Evolutionary conservation across 2,888 invertebrate species (phyloP), one percentile per base, ranked within the genome.

Genomic region (Meteorus cinctellus): DNA sequence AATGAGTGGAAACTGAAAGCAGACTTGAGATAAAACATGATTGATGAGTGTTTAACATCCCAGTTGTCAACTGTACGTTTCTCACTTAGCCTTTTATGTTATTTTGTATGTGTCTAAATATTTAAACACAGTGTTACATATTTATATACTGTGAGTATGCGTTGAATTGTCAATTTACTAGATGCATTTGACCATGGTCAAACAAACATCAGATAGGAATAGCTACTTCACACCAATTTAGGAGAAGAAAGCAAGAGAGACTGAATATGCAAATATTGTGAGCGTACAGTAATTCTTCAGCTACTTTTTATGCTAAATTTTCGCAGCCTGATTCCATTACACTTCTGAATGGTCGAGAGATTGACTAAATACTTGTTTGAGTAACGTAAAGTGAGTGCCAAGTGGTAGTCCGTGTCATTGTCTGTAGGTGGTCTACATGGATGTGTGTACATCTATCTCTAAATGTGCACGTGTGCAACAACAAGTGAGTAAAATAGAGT

Each of bases 311-410:
- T 55, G n/a, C 2, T 16, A 48, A 19, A 8, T 6, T 1, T 16
- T 36, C 27, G 27, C 1, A 74, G 75, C 74, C 78, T 78, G 77
- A 24, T 78, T 76, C 27, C 81, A 78, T 78, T 78, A 80, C 80
- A 81, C 79, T 79, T 65, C 41, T n/a, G 67, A 73, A 72, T 68
- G 73, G 79, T 81, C 79, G 77, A 80, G 76, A 79, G 78, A 80
- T 72, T 76, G 77, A 79, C 82, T 81, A 82, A 84, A 86, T 84
- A 83, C 83, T 84, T 84, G 84, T 84, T 84, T 82, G 82, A 82
- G 84, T 83, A 80, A 79, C 80, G 83, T 83, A 87, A 86, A 88
- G 88, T 86, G 87, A 84, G 86, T 87, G 86, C 86, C 87, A 88
- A 89, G 89, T 89, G 87, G 86, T 82, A 85, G 87, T 82, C 81